These are phyloP conservation scores for Lamellibrachia satsuma DNA, from an alignment of 2,888 invertebrate genomes.

Conservation along the genomic window DNA sequence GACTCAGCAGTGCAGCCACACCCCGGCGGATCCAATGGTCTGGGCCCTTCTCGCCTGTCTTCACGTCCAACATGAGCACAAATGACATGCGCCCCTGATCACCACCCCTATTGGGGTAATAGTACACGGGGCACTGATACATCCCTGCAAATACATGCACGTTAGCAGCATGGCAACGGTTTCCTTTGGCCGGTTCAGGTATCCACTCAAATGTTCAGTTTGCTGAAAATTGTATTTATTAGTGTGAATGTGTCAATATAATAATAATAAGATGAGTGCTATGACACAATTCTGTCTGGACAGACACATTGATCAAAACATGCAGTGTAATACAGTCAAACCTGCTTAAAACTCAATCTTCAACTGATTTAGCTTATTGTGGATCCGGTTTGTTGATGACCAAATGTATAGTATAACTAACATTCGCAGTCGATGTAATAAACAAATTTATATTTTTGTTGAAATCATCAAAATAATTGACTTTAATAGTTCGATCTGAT, in stretches of 20 bases:
- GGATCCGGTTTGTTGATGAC: too few species aligned
- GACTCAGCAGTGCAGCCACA: constrained; percentile 81
- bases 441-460: too few species aligned
- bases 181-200: neutral
- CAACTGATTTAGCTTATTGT: too few species aligned
- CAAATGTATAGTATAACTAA: too few species aligned
- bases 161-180: neutral
- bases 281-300: neutral
- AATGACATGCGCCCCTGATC: constrained; percentile 73
- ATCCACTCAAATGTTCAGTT: neutral
- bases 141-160: constrained; percentile 59
- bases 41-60: constrained; percentile 74
- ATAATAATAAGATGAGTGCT: neutral
- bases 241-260: neutral
- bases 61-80: constrained; percentile 83
- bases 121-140: constrained; percentile 86
- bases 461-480: too few species aligned
- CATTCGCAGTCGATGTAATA: too few species aligned
- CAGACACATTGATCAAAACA: neutral
- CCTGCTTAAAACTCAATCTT: too few species aligned
- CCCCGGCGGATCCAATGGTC: constrained; percentile 89
- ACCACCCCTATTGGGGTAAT: constrained; percentile 81
- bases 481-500: too few species aligned
- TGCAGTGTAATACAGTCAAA: neutral
- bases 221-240: neutral